A percentile compares a stretch with the other conserved stretches of the same genome.
Conservation (phyloP, 2,797 vertebrate genomes). For the Apodemus agrarius region DNA sequence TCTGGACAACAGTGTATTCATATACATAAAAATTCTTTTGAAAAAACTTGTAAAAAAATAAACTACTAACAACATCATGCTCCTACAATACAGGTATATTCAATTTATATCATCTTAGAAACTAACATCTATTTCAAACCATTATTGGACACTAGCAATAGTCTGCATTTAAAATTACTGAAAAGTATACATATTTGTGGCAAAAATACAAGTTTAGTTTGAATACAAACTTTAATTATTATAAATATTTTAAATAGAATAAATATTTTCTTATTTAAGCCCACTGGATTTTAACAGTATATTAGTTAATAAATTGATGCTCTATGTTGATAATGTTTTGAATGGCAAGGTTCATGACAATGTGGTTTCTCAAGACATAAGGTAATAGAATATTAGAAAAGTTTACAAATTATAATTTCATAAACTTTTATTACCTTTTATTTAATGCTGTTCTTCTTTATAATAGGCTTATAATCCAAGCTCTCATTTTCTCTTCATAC, state of each 20-base stretch:
- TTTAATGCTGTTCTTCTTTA: neutral
- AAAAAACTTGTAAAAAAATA: too few relatives aligned
- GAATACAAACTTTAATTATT: neutral
- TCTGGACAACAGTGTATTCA: too few relatives aligned
- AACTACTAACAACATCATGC: neutral
- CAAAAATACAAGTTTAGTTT: neutral
- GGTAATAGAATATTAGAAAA: neutral
- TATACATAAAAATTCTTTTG: too few relatives aligned
- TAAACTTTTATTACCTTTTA: neutral
- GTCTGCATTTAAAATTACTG: neutral
- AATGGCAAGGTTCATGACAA: neutral
- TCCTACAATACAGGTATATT: neutral
- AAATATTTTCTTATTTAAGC: neutral
- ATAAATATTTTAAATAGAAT: too few relatives aligned
- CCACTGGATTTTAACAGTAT: neutral
- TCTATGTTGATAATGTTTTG: neutral
- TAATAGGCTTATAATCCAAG: neutral
- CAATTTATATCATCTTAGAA: neutral
- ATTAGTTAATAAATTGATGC: neutral
- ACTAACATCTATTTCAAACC: neutral
- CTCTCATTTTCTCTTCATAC: neutral
- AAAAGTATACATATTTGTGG: neutral
- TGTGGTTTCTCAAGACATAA: neutral
- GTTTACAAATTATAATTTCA: neutral
- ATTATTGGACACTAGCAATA: neutral